Evolutionary conservation across 2,797 vertebrate species (phyloP).

Genomic region (Rhyacichthys aspro): DNA sequence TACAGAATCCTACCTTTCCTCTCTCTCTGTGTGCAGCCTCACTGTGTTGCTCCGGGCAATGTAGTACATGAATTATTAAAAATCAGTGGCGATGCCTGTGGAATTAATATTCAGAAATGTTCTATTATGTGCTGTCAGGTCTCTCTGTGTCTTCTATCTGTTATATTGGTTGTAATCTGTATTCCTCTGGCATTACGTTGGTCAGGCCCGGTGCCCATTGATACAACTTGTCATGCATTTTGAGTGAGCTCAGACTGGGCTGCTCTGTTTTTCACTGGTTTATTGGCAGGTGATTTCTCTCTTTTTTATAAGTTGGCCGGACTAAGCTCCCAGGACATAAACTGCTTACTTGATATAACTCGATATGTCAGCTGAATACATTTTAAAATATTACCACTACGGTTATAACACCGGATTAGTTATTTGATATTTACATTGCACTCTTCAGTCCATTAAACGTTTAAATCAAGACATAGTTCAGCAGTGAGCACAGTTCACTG

Average conservation of each 20-base stretch:
- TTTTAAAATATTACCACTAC: slow-evolving; percentile 3
- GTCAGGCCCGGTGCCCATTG: slow-evolving; percentile 61
- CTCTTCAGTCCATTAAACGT: slow-evolving; percentile 40
- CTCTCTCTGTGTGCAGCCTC: slow-evolving; percentile 28
- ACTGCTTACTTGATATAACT: slow-evolving; percentile 15
- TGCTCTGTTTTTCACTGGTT: slow-evolving; percentile 53
- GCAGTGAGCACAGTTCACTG: slow-evolving; percentile 43
- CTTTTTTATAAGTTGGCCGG: slow-evolving; percentile 4
- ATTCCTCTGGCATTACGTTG: slow-evolving; percentile 70
- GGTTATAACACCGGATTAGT: neutral
- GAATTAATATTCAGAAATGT: slow-evolving; percentile 72
- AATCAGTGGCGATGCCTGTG: slow-evolving; percentile 48
- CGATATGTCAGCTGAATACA: neutral
- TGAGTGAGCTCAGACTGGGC: slow-evolving; percentile 59
- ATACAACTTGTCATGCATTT: slow-evolving; percentile 61
- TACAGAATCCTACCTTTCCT: slow-evolving; percentile 27
- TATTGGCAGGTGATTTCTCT: slow-evolving; percentile 52
- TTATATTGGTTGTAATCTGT: slow-evolving; percentile 69
- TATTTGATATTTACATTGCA: slow-evolving; percentile 37
- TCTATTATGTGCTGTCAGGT: slow-evolving; percentile 53
- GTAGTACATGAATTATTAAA: slow-evolving; percentile 77
- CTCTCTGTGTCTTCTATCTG: slow-evolving; percentile 38
- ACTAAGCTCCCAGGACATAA: slow-evolving; percentile 11
- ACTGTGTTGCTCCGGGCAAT: slow-evolving; percentile 61
- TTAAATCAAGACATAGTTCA: slow-evolving; percentile 47